phyloP scores from a whole-genome alignment of 2,113 vertebrate species.

The Tursiops truncatus region DNA sequence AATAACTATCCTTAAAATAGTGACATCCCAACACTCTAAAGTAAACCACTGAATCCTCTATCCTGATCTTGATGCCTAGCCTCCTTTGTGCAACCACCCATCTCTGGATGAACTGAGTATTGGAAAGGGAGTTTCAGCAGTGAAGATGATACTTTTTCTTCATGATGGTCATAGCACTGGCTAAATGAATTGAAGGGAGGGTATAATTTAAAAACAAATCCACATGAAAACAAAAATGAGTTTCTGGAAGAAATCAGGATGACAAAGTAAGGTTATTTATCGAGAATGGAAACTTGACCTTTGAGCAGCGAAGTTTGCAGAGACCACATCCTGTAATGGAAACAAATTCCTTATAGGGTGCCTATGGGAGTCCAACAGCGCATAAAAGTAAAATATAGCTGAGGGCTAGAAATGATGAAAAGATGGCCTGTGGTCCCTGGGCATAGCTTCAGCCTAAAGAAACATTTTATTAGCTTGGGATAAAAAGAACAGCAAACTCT shows the following conservation, averaged over 20 bases:
- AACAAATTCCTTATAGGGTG: conserved; percentile 51
- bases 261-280: conserved; percentile 40
- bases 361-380: conserved; percentile 26
- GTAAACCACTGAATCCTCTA: neutral
- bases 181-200: neutral
- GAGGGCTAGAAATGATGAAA: conserved; percentile 55
- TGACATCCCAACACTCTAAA: neutral
- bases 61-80: neutral
- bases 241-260: conserved; percentile 25
- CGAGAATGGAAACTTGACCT: conserved; percentile 26
- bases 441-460: conserved; percentile 42
- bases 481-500: conserved; percentile 46
- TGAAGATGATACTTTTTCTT: neutral
- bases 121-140: neutral
- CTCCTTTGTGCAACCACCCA: neutral
- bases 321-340: conserved; percentile 37
- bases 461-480: conserved; percentile 62
- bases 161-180: neutral
- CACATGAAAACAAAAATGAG: neutral
- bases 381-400: conserved; percentile 57
- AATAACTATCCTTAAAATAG: neutral
- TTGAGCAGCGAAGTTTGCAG: conserved; percentile 30
- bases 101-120: neutral
- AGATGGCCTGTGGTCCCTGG: conserved; percentile 41
- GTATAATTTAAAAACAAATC: conserved; percentile 21